Evolutionary conservation across 2,888 invertebrate genomes (phyloP).

Genomic region (Andricus quercusramuli): DNA sequence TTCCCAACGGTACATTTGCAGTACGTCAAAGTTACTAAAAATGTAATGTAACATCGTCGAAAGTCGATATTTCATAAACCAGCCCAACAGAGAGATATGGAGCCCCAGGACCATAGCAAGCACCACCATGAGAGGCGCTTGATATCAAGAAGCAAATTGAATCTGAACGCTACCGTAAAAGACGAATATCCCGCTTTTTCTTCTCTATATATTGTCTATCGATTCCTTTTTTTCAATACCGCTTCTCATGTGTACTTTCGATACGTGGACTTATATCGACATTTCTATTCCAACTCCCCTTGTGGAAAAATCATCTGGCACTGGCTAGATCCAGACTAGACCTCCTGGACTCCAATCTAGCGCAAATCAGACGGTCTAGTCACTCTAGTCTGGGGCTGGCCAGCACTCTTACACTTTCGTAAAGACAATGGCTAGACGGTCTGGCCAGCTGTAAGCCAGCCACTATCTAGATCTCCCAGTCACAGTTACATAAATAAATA

Average conservation of each 20-base stretch:
- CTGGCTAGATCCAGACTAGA: no score
- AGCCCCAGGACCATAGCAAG: slow-evolving; percentile 46
- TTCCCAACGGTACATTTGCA: slow-evolving; percentile 52
- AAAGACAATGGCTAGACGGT: no score
- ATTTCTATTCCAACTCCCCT: no score
- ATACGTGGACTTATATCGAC: no score
- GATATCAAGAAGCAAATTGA: slow-evolving; percentile 72
- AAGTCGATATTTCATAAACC: slow-evolving; percentile 55
- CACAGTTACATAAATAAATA: no score
- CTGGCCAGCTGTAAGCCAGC: no score
- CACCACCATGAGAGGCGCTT: slow-evolving; percentile 56
- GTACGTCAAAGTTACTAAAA: slow-evolving; percentile 62
- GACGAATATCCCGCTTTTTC: slow-evolving; percentile 67
- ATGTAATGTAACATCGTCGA: slow-evolving; percentile 58
- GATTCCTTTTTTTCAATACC: neutral
- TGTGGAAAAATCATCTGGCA: no score
- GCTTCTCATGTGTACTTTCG: neutral
- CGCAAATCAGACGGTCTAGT: no score
- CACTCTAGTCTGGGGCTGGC: no score
- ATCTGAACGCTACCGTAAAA: slow-evolving; percentile 70
- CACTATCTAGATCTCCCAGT: no score
- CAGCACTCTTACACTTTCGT: no score
- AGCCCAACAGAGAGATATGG: slow-evolving; percentile 37
- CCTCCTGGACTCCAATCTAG: no score
- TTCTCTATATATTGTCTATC: slow-evolving; percentile 40